Percentiles rank a stretch among this genome's conserved stretches.
These are phyloP conservation scores for Malthinus flaveolus DNA, from an alignment of 2,888 invertebrate genomes.

Conservation along the genomic window DNA sequence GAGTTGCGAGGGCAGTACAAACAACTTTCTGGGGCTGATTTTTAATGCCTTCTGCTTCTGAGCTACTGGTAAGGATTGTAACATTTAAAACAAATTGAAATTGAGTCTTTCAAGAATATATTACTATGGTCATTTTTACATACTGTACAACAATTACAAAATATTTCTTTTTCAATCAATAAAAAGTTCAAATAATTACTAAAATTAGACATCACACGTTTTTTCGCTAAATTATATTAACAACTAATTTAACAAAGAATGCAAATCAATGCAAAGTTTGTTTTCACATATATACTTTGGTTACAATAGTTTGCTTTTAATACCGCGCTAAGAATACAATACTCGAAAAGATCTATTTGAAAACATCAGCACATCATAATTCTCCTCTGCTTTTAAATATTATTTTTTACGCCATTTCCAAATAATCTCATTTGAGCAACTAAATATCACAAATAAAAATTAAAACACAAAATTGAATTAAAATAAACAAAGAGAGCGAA, in stretches of 20 bases:
- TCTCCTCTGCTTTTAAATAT: too few relatives aligned
- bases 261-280: conserved; percentile 26
- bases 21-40: too few relatives aligned
- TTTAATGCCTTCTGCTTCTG: too few relatives aligned
- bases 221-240: conserved; percentile 25
- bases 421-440: conserved; percentile 26
- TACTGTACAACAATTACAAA: conserved; percentile 42
- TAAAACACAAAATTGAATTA: conserved; percentile 9
- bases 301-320: conserved; percentile 37
- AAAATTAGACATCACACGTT: conserved; percentile 33
- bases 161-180: conserved; percentile 37
- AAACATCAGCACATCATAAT: conserved; percentile 1
- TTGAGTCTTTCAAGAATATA: conserved; percentile 33
- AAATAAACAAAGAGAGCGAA: conserved; percentile 30
- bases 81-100: too few relatives aligned
- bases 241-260: conserved; percentile 18
- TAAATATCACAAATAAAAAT: conserved; percentile 37
- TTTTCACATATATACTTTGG: conserved; percentile 40
- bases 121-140: conserved; percentile 37
- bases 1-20: too few relatives aligned
- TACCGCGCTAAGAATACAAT: conserved; percentile 38
- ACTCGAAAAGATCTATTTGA: conserved; percentile 23
- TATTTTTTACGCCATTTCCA: conserved; percentile 11
- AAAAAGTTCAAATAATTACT: conserved; percentile 36
- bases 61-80: too few relatives aligned